Percentiles rank a stretch among this genome's conserved stretches.
Conservation (phyloP, 2,888 invertebrate species). For the Invenusta paracnida region DNA sequence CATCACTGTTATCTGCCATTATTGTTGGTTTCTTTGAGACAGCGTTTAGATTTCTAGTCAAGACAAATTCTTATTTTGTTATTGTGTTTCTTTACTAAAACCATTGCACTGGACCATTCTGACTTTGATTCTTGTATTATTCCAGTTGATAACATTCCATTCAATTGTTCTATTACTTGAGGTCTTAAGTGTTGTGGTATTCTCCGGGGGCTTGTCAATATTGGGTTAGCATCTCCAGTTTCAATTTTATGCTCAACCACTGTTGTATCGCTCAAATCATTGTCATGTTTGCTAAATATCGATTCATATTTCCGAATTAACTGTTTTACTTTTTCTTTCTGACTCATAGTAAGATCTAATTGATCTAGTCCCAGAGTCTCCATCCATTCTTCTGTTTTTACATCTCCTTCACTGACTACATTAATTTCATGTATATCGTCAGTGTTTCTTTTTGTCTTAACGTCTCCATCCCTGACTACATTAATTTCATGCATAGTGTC, state of each 20-base stretch:
- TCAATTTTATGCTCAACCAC: not conserved
- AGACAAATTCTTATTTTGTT: not conserved
- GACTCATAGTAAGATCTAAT: not conserved
- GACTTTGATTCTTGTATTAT: not conserved
- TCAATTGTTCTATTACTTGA: not conserved
- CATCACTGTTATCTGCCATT: not conserved
- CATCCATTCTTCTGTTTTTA: not conserved
- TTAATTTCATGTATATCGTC: too few species aligned
- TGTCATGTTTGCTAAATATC: not conserved
- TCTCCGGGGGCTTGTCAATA: not conserved
- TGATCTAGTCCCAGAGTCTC: not conserved
- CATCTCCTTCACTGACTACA: not conserved
- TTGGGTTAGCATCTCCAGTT: not conserved
- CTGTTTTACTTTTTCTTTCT: not conserved
- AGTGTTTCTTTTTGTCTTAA: not conserved
- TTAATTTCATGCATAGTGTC: too few species aligned
- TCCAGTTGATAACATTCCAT: not conserved
- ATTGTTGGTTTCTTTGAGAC: not conserved
- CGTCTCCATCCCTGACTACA: not conserved
- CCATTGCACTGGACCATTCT: not conserved
- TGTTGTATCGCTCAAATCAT: not conserved
- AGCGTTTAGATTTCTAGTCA: not conserved
- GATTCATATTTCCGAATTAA: not conserved
- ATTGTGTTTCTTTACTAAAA: not conserved
- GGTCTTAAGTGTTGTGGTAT: not conserved